phyloP scores from a whole-genome alignment of 23 tunicate species.

The Aplidium turbinatum region DNA sequence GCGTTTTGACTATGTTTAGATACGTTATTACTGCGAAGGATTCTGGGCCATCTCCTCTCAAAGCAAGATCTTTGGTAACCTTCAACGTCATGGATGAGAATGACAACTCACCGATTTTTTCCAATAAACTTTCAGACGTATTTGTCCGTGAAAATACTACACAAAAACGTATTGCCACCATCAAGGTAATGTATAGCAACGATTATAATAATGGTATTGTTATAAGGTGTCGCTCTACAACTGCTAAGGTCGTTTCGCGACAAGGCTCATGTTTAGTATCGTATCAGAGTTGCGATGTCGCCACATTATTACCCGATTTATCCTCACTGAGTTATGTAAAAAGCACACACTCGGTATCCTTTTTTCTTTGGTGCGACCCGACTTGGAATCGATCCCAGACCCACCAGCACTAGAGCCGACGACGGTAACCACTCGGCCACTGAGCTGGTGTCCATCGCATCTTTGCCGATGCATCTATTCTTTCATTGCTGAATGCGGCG shows the following conservation, averaged over 20 bases:
- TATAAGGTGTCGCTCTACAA: not conserved
- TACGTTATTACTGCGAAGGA: slow-evolving; percentile 35
- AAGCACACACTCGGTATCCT: no score
- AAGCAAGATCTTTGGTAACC: slow-evolving; percentile 27
- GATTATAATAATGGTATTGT: not conserved
- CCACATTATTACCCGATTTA: no score
- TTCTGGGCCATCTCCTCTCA: slow-evolving; percentile 5
- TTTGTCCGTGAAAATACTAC: slow-evolving; percentile 28
- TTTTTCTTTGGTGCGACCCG: no score
- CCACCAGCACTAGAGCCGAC: no score
- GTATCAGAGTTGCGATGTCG: no score
- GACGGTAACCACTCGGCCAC: no score
- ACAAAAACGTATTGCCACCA: not conserved
- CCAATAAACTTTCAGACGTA: not conserved
- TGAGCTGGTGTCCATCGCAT: no score
- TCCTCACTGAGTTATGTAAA: no score
- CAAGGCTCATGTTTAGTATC: not conserved
- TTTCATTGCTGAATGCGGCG: no score
- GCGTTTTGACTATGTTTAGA: slow-evolving; percentile 1
- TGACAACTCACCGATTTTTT: slow-evolving; percentile 66
- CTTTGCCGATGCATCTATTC: no score
- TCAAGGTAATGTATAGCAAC: slow-evolving; percentile 1
- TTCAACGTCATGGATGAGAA: slow-evolving; percentile 52
- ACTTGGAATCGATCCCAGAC: no score
- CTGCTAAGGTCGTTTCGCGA: not conserved